These are phyloP conservation scores for Salvelinus fontinalis DNA, from an alignment of 2,113 vertebrate species.

Conservation along the genomic window DNA sequence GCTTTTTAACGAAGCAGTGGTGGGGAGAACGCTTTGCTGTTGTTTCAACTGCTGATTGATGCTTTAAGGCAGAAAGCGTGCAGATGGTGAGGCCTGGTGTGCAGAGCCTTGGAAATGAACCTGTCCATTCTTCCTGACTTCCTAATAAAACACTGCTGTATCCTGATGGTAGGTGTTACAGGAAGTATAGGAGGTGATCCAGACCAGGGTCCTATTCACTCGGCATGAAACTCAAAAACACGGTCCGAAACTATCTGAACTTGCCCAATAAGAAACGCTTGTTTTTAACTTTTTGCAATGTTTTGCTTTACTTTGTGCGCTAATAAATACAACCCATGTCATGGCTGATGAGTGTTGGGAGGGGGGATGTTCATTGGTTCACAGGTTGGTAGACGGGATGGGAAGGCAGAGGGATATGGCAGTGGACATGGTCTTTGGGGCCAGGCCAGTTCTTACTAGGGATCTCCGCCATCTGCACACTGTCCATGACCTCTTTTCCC, in stretches of 20 bases:
- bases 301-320: too few species aligned
- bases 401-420: slow-evolving; percentile 6
- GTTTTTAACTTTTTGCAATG: background rate
- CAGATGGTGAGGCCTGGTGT: background rate
- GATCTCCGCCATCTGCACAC: slow-evolving; percentile 49
- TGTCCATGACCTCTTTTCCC: slow-evolving; percentile 66
- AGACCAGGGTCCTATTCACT: too few species aligned
- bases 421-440: slow-evolving; percentile 41
- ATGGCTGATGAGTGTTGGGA: too few species aligned
- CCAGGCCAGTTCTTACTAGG: background rate
- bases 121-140: background rate
- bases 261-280: background rate
- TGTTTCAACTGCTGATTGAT: background rate
- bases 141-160: background rate
- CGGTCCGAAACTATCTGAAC: too few species aligned
- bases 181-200: too few species aligned
- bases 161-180: too few species aligned
- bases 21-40: too few species aligned
- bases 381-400: background rate
- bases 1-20: too few species aligned
- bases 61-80: background rate
- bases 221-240: too few species aligned
- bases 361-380: too few species aligned
- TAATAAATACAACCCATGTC: too few species aligned
- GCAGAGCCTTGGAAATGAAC: background rate